Conservation (phyloP, 2,113 vertebrate species). For the Protomyctophum bolini region DNA sequence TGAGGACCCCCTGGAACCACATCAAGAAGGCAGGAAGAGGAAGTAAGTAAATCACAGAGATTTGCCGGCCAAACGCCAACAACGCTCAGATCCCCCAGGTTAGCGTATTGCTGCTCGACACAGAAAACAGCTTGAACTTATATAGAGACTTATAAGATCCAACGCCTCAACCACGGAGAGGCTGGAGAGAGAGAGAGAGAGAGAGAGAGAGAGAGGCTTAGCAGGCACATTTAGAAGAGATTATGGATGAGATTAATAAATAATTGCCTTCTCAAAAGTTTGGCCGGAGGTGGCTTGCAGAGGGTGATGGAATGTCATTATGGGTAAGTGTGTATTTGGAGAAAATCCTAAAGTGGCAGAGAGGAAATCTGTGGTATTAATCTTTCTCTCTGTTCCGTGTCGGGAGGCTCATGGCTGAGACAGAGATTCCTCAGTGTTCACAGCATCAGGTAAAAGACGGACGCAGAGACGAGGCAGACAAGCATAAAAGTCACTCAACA, state of each 20-base stretch:
- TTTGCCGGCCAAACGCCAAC: too few relatives aligned
- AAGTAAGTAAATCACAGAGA: too few relatives aligned
- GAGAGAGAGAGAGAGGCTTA: conserved; percentile 23
- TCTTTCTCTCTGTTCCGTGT: conserved; percentile 9
- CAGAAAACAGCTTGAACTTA: neutral
- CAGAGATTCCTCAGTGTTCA: conserved; percentile 19
- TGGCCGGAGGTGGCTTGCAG: neutral
- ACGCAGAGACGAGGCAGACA: neutral
- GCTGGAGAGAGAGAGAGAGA: neutral
- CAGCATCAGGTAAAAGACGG: conserved; percentile 5
- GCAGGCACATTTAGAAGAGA: conserved; percentile 39
- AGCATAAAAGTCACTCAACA: conserved; percentile 9
- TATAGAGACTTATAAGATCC: conserved; percentile 14
- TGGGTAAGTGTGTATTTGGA: conserved; percentile 16
- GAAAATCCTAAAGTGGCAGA: conserved; percentile 20
- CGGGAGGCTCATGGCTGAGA: conserved; percentile 4
- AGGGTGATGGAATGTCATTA: conserved; percentile 16
- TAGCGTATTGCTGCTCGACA: neutral
- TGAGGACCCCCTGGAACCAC: too few relatives aligned
- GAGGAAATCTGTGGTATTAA: conserved; percentile 18
- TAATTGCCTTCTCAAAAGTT: conserved; percentile 35
- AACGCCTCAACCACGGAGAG: conserved; percentile 22
- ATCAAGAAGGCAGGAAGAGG: too few relatives aligned
- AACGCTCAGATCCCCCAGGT: too few relatives aligned
- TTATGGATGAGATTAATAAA: conserved; percentile 39